Percentiles rank a stretch among this genome's conserved stretches.
phyloP scores from a whole-genome alignment of 35 echinoderm and acorn worm genomes.

The Lytechinus pictus region DNA sequence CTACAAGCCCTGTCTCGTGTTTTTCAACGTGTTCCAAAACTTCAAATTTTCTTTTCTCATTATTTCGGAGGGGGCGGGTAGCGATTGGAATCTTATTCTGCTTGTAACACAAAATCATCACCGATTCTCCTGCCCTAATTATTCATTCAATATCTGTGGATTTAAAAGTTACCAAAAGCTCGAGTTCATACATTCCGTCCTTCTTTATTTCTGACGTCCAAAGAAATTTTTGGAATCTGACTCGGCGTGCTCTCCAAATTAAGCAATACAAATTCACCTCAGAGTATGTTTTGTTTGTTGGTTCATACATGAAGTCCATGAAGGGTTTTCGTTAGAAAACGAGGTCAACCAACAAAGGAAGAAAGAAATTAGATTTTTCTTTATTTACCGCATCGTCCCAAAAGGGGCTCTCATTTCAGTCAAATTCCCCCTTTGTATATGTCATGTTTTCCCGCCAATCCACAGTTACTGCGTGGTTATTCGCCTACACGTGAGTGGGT shows the following conservation, averaged over 20 bases:
- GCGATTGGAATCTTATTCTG: background rate
- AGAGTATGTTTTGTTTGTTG: background rate
- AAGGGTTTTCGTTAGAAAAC: background rate
- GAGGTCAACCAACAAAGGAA: background rate
- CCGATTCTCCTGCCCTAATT: background rate
- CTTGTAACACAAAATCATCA: background rate
- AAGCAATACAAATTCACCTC: background rate
- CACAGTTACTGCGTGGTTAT: background rate
- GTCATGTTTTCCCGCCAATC: background rate
- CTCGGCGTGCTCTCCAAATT: background rate
- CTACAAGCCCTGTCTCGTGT: background rate
- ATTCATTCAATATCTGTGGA: background rate
- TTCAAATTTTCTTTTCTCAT: too few species aligned
- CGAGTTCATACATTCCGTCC: background rate
- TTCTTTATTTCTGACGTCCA: background rate
- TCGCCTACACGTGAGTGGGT: background rate
- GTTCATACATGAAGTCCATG: background rate
- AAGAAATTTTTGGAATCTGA: background rate
- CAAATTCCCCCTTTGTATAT: background rate
- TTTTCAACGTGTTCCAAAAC: background rate
- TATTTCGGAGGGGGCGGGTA: background rate
- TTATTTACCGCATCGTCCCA: background rate
- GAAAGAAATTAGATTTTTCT: background rate
- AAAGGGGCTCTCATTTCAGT: background rate
- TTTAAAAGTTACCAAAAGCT: background rate